Conservation (phyloP, 2,797 vertebrate species). For the Nannoperca australis region DNA sequence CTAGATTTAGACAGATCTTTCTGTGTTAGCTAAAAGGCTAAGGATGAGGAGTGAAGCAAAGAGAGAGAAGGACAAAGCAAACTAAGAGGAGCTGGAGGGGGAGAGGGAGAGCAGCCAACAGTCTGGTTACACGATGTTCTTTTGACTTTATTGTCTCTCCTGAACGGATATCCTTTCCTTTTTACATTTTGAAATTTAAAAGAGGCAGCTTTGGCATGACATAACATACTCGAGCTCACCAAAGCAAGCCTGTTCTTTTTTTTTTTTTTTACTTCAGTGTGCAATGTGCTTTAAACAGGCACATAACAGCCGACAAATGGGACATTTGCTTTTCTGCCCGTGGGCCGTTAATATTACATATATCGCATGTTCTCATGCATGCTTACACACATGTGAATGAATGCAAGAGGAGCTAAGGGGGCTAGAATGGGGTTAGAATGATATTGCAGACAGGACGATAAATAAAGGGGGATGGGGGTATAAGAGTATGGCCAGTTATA, state of each 20-base stretch:
- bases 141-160: slow-evolving; percentile 47
- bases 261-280: slow-evolving; percentile 4
- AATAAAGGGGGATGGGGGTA: slow-evolving; percentile 13
- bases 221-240: background rate
- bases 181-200: slow-evolving; percentile 31
- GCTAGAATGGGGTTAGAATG: slow-evolving; percentile 2
- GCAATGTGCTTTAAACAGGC: slow-evolving; percentile 31
- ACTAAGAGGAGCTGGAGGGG: slow-evolving; percentile 39
- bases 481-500: slow-evolving; percentile 32
- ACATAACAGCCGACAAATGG: slow-evolving; percentile 52
- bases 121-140: slow-evolving; percentile 54
- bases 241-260: background rate
- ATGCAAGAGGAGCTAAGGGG: slow-evolving; percentile 18
- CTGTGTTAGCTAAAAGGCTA: slow-evolving; percentile 28
- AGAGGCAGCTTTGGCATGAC: slow-evolving; percentile 25
- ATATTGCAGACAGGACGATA: slow-evolving; percentile 11
- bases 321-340: slow-evolving; percentile 47
- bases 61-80: slow-evolving; percentile 37
- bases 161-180: slow-evolving; percentile 30
- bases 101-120: slow-evolving; percentile 44
- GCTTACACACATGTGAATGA: slow-evolving; percentile 55
- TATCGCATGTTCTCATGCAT: slow-evolving; percentile 50
- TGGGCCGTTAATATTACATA: slow-evolving; percentile 66
- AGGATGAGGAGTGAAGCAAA: slow-evolving; percentile 40
- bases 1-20: slow-evolving; percentile 39